Evolutionary conservation across 2,113 vertebrate species (phyloP), one percentile per base, ranked within the genome.

Genomic region (Ancistrus triradiatus): DNA sequence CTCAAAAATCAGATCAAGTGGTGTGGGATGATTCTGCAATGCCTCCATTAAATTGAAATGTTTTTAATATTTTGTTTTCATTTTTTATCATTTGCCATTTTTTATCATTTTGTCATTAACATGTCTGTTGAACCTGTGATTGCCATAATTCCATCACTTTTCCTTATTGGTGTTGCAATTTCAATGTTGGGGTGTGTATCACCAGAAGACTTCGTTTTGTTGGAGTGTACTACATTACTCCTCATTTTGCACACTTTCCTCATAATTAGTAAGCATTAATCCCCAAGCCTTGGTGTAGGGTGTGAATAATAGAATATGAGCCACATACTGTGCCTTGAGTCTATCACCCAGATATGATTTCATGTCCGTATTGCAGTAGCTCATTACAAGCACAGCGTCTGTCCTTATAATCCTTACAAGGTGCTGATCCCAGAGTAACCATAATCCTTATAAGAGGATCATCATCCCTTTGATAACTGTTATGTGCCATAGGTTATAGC

Each of bases 221-320:
- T 31, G 27, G 3, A 3, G 7, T 3, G 3, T 31, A 31, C 3
- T 4, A 31, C 27, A 31, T 3, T 31, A 31, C 3, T 4, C 27
- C 27, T 31, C 27, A 31, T 4, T 4, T 7, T 7, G 7, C 27
- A 31, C 19, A 33, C 28, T 35, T 14, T 38, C 24, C 21, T 38
- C 19, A 40, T 49, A 61, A 37, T 62, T 25, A 62, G 14, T 14
- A 19, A 15, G n/a, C 18, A 62, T 37, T 40, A 51, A 15, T 43
- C 35, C 40, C 2, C n/a, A 10, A 18, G 18, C 9, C 27, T 43
- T 7, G 17, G n/a, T 22, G 13, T n/a, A 63, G 37, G 15, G 13
- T 40, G 49, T 38, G 25, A 63, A 50, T 51, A 50, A 40, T 40
- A 51, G 6, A 50, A 8, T 9, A 27, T 13, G 3, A 40, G 4